A percentile compares a stretch with the other conserved stretches of the same genome.
Conservation (phyloP, 1,140 invertebrate genomes). For the Globodera ellingtonae region DNA sequence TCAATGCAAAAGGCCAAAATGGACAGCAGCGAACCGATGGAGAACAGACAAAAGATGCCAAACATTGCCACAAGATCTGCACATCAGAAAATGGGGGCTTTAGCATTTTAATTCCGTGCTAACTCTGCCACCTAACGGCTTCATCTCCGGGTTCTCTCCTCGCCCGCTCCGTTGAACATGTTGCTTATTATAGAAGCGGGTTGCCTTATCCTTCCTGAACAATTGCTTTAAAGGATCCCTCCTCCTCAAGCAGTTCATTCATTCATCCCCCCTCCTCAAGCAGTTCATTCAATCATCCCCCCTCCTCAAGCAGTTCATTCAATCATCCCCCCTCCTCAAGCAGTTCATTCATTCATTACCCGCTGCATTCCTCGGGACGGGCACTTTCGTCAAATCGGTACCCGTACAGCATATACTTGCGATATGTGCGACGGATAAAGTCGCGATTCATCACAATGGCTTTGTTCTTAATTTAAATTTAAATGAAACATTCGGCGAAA, state of each 20-base stretch:
- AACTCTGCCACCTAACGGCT: not conserved
- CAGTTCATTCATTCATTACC: not conserved
- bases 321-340: no score
- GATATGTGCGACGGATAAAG: constrained; percentile 46
- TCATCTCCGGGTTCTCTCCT: constrained; percentile 14
- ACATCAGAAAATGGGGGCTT: not conserved
- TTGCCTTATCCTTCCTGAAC: constrained; percentile 9
- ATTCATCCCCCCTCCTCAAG: not conserved
- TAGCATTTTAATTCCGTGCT: not conserved
- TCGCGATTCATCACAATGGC: constrained; percentile 50
- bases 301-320: not conserved
- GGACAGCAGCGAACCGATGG: constrained; percentile 13
- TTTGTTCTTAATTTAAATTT: constrained; percentile 30
- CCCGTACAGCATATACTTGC: constrained; percentile 33
- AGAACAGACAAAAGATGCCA: constrained; percentile 7
- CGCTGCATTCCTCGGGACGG: constrained; percentile 1
- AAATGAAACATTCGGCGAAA: constrained; percentile 29
- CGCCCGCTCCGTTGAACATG: not conserved
- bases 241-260: not conserved
- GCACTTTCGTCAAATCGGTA: constrained; percentile 1
- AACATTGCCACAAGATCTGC: constrained; percentile 27
- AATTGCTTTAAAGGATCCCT: not conserved
- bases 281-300: not conserved
- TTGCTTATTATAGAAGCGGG: not conserved
- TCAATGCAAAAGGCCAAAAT: constrained; percentile 21